A percentile compares a stretch with the other conserved stretches of the same genome.
Evolutionary conservation across 1,140 invertebrate species (phyloP).

Genomic region (Neodiprion virginianus): DNA sequence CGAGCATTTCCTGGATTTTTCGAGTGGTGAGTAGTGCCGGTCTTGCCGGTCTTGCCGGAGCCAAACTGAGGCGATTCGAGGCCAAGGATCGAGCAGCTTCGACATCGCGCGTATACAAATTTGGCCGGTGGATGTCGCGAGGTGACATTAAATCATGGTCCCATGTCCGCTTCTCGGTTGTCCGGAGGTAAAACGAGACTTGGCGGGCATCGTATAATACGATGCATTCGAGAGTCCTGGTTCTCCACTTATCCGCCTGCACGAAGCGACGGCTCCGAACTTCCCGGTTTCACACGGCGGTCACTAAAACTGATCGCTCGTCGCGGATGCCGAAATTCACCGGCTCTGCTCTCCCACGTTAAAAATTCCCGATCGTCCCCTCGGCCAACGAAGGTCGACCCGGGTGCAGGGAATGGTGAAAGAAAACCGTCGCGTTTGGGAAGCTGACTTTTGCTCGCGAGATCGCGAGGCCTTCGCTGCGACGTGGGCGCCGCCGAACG

Average conservation of each 20-base stretch:
- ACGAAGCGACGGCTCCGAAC: too few species aligned
- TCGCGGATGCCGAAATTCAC: too few species aligned
- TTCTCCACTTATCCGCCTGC: neutral
- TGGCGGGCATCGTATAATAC: neutral
- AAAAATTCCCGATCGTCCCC: too few species aligned
- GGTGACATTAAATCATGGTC: conserved; percentile 18
- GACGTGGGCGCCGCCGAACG: conserved; percentile 28
- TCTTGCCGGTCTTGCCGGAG: neutral
- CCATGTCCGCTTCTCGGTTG: neutral
- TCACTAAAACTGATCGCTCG: too few species aligned
- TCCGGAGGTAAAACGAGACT: neutral
- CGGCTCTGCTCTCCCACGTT: too few species aligned
- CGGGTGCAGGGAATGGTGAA: neutral
- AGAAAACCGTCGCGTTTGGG: neutral
- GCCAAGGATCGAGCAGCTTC: neutral
- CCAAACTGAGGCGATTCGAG: neutral
- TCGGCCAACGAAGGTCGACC: too few species aligned
- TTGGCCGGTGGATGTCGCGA: neutral
- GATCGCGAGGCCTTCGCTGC: too few species aligned
- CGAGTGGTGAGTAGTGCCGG: too few species aligned
- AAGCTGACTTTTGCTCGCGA: too few species aligned
- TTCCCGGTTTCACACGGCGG: too few species aligned
- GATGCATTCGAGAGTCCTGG: neutral
- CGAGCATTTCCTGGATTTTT: neutral
- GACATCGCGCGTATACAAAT: neutral